A percentile compares a stretch with the other conserved stretches of the same genome.
Evolutionary conservation across 2,888 invertebrate genomes (phyloP).

Genomic region (Trichopria drosophilae): DNA sequence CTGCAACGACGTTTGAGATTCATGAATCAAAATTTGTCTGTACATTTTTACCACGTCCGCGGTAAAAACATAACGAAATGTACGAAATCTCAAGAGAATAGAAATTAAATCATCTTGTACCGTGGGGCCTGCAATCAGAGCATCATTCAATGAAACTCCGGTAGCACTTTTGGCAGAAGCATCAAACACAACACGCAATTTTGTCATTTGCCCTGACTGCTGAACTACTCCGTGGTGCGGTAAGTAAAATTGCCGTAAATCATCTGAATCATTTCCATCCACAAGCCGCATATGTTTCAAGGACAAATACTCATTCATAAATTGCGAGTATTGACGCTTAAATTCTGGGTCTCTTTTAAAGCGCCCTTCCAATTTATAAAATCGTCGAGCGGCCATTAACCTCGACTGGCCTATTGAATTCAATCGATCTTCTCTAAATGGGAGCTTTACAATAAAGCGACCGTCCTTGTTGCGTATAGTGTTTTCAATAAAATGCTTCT

Average conservation of each 20-base stretch:
- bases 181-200: no score
- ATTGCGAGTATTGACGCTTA: slow-evolving; percentile 5
- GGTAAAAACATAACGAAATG: slow-evolving; percentile 13
- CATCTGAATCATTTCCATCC: no score
- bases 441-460: slow-evolving; percentile 27
- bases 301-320: no score
- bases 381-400: no score
- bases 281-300: no score
- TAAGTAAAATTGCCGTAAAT: no score
- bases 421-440: no score
- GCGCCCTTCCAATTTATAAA: no score
- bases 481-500: slow-evolving; percentile 12
- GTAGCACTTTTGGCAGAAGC: background rate
- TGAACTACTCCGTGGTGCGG: no score
- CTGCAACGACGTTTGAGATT: slow-evolving; percentile 28
- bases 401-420: no score
- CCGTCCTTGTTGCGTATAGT: slow-evolving; percentile 22
- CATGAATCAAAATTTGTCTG: slow-evolving; percentile 23
- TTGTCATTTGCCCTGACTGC: no score
- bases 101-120: slow-evolving; percentile 4
- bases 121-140: background rate
- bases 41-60: slow-evolving; percentile 29
- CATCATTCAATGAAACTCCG: background rate
- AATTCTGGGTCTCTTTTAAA: no score
- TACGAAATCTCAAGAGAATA: slow-evolving; percentile 8